These are phyloP conservation scores for Chrosomus eos DNA, from an alignment of 2,797 vertebrate species.

Conservation along the genomic window DNA sequence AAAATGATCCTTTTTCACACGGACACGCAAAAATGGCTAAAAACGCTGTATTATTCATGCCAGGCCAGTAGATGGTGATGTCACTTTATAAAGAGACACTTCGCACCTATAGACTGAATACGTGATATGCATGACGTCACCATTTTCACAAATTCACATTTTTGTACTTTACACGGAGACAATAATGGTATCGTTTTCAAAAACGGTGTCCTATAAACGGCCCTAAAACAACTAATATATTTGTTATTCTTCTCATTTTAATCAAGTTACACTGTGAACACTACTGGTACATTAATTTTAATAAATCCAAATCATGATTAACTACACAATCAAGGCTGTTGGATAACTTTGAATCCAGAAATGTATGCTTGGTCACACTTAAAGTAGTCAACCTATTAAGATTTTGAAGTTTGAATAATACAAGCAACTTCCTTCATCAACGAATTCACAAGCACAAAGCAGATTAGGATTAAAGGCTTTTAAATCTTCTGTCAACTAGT, in stretches of 20 bases:
- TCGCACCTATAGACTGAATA: neutral
- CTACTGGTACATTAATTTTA: too few species aligned
- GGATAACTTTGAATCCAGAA: neutral
- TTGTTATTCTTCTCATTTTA: neutral
- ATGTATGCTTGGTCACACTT: neutral
- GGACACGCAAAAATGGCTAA: neutral
- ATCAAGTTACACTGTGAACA: too few species aligned
- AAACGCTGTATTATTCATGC: neutral
- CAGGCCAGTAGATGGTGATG: neutral
- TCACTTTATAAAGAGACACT: neutral
- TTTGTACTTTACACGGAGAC: neutral
- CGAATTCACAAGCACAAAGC: neutral
- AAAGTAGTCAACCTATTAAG: too few species aligned
- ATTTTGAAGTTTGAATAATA: neutral
- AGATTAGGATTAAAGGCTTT: conserved; percentile 21
- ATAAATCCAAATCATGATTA: neutral
- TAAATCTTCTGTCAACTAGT: conserved; percentile 23
- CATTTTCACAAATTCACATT: neutral
- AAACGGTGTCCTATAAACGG: neutral
- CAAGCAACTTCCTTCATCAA: neutral
- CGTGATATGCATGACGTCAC: neutral
- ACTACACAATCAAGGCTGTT: neutral
- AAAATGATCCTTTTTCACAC: too few species aligned
- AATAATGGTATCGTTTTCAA: neutral
- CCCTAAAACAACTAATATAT: neutral